These are phyloP conservation scores for Polyploca ridens DNA, from an alignment of 2,888 invertebrate genomes.

Conservation along the genomic window DNA sequence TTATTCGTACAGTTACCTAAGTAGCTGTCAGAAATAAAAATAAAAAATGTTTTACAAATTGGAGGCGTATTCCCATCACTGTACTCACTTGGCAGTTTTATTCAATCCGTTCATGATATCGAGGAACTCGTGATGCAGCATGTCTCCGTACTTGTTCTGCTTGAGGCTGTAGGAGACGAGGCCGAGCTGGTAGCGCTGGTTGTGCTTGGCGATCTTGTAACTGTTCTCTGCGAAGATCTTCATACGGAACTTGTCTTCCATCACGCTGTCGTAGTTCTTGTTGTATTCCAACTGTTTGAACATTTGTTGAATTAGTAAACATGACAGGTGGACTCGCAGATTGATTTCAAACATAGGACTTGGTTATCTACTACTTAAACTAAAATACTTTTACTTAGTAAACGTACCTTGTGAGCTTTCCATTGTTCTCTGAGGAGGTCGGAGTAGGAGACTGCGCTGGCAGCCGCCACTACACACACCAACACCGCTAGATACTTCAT, in stretches of 20 bases:
- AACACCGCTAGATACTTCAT: conserved; percentile 65
- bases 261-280: conserved; percentile 87
- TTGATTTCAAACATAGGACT: too few relatives aligned
- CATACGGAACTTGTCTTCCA: conserved; percentile 93
- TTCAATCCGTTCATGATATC: conserved; percentile 78
- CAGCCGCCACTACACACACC: conserved; percentile 78
- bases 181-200: conserved; percentile 88
- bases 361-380: too few relatives aligned
- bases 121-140: conserved; percentile 93
- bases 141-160: conserved; percentile 93
- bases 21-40: too few relatives aligned
- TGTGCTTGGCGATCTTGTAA: conserved; percentile 93
- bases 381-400: too few relatives aligned
- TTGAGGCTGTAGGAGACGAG: conserved; percentile 87
- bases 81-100: conserved; percentile 70
- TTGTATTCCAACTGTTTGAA: conserved; percentile 81
- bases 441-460: conserved; percentile 87
- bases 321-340: too few relatives aligned
- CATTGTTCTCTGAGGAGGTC: conserved; percentile 91
- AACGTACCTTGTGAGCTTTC: conserved; percentile 88
- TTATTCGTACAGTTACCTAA: too few relatives aligned
- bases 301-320: neutral
- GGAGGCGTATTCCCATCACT: neutral
- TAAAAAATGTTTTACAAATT: too few relatives aligned
- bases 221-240: conserved; percentile 96